A percentile compares a stretch with the other conserved stretches of the same genome.
These are phyloP conservation scores for Brenthis daphne DNA, from an alignment of 2,888 invertebrate species.

Conservation along the genomic window DNA sequence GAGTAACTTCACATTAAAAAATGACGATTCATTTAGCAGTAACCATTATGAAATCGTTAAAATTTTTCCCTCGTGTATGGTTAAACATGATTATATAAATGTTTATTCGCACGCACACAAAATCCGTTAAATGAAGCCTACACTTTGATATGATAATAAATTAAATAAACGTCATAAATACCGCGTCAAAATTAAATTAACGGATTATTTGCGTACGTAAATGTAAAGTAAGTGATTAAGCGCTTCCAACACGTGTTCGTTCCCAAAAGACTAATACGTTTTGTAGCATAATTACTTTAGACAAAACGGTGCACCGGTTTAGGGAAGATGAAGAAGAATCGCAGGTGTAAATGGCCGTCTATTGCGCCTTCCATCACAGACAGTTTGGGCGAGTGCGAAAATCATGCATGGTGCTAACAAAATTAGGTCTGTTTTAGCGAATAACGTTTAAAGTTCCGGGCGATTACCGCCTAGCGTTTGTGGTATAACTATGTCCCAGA, in stretches of 20 bases:
- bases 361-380: conserved; percentile 74
- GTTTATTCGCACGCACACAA: conserved; percentile 71
- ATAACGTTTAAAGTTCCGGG: conserved; percentile 49
- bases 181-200: conserved; percentile 75
- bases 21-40: conserved; percentile 54
- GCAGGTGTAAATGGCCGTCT: conserved; percentile 77
- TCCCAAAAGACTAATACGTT: conserved; percentile 81
- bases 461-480: conserved; percentile 64
- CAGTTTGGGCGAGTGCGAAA: conserved; percentile 36
- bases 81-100: conserved; percentile 69
- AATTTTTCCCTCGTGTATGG: conserved; percentile 64
- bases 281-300: conserved; percentile 79
- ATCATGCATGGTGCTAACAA: conserved; percentile 43
- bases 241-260: conserved; percentile 74
- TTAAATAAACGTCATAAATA: conserved; percentile 78
- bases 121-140: conserved; percentile 69
- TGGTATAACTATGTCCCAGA: conserved; percentile 69
- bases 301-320: conserved; percentile 74
- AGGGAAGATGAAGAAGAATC: conserved; percentile 80
- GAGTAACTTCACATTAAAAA: conserved; percentile 49
- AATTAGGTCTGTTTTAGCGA: conserved; percentile 62
- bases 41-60: conserved; percentile 64
- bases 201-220: conserved; percentile 78
- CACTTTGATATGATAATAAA: conserved; percentile 79
- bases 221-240: conserved; percentile 80